These are phyloP conservation scores for Spea multiplicata DNA, from an alignment of 2,113 vertebrate genomes.

Conservation along the genomic window DNA sequence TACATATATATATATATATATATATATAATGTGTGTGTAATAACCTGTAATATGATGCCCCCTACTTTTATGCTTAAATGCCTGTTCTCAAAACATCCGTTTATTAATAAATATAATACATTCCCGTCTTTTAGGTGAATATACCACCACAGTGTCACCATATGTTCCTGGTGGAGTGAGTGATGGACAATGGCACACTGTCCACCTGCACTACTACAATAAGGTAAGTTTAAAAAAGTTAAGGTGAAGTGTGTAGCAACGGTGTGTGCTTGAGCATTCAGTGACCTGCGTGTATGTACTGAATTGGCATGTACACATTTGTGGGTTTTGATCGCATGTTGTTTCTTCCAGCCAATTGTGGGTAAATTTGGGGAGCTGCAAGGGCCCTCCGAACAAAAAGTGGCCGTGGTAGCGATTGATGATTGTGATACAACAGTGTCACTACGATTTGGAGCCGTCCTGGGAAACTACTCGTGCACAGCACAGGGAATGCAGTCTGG, in stretches of 20 bases:
- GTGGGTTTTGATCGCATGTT: neutral
- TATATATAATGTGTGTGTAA: neutral
- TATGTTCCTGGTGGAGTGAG: conserved; percentile 82
- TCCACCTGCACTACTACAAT: conserved; percentile 89
- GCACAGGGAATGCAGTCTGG: conserved; percentile 88
- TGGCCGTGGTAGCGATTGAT: conserved; percentile 85
- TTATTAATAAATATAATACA: neutral
- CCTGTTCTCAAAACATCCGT: neutral
- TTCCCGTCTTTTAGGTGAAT: conserved; percentile 73
- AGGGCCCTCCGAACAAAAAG: conserved; percentile 91
- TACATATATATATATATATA: neutral
- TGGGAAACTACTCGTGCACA: conserved; percentile 88
- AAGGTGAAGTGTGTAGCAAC: neutral
- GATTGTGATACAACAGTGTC: conserved; percentile 85
- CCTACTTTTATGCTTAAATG: neutral
- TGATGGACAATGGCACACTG: conserved; percentile 88
- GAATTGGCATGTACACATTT: neutral
- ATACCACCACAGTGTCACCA: conserved; percentile 82
- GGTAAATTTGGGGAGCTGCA: conserved; percentile 82
- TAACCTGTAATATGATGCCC: neutral
- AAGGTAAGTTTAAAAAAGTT: conserved; percentile 67
- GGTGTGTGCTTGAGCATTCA: neutral
- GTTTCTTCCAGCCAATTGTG: conserved; percentile 72
- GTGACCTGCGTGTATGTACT: neutral
- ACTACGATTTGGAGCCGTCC: conserved; percentile 77